A percentile compares a stretch with the other conserved stretches of the same genome.
These are phyloP conservation scores for Oreohelix idahoensis DNA, from an alignment of 1,140 invertebrate species.

Conservation along the genomic window DNA sequence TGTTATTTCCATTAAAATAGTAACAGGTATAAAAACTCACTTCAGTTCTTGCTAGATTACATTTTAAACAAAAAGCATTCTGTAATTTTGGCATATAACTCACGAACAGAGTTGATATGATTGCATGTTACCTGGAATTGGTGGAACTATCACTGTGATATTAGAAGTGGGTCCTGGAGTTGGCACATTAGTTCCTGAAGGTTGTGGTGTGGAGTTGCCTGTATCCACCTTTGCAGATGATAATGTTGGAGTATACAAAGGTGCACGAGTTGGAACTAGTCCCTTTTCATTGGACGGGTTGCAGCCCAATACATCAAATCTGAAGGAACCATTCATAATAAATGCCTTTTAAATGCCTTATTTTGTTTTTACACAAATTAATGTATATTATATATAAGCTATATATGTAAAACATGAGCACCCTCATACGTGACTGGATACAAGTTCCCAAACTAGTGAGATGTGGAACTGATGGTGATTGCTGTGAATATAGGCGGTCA, in stretches of 20 bases:
- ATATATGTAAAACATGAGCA: too few species aligned
- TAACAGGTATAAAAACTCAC: too few species aligned
- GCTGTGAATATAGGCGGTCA: too few species aligned
- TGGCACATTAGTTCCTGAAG: neutral
- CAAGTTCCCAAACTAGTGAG: too few species aligned
- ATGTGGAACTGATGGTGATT: too few species aligned
- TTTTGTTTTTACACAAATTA: neutral
- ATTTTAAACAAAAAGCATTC: too few species aligned
- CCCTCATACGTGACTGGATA: too few species aligned
- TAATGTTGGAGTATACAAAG: constrained; percentile 1
- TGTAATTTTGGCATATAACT: too few species aligned
- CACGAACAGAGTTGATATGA: too few species aligned
- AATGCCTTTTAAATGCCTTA: neutral
- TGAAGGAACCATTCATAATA: neutral
- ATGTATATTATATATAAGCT: too few species aligned
- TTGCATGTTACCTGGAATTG: neutral
- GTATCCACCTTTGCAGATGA: constrained; percentile 2
- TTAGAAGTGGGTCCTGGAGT: constrained; percentile 22
- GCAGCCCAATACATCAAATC: constrained; percentile 26
- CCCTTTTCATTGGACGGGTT: neutral
- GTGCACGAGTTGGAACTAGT: neutral
- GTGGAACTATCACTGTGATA: neutral
- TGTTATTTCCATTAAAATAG: too few species aligned
- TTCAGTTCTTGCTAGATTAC: too few species aligned
- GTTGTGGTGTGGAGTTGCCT: neutral